A percentile compares a stretch with the other conserved stretches of the same genome.
phyloP scores from a whole-genome alignment of 2,797 vertebrate genomes.

The Lophura swinhoii region DNA sequence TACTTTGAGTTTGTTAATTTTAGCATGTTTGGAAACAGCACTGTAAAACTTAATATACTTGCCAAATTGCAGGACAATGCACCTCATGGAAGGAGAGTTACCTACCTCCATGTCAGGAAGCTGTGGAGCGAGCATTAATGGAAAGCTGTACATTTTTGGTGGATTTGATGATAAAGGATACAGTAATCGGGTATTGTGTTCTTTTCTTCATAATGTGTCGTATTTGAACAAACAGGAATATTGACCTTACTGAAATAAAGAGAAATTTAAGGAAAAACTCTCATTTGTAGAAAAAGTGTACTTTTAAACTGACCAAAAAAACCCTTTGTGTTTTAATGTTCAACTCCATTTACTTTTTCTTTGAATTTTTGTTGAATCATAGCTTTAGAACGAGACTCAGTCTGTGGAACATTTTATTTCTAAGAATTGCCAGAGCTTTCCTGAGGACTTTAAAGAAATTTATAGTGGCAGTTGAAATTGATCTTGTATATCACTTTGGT shows the following conservation, averaged over 20 bases:
- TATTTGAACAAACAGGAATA: not conserved
- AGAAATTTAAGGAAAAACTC: not conserved
- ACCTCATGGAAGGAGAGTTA: constrained; percentile 87
- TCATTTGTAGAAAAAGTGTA: not conserved
- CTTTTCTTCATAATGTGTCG: not conserved
- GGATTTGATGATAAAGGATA: constrained; percentile 94
- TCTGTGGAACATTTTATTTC: not conserved
- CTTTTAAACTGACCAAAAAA: not conserved
- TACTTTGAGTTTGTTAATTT: not conserved
- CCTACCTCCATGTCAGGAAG: constrained; percentile 94
- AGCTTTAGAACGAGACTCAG: not conserved
- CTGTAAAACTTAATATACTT: not conserved
- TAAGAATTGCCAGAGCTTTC: not conserved
- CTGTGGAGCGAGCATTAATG: constrained; percentile 88
- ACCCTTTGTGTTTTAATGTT: not conserved
- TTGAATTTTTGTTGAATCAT: not conserved
- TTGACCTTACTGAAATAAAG: not conserved
- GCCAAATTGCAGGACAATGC: constrained; percentile 84
- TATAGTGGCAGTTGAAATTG: not conserved
- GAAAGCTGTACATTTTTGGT: constrained; percentile 92
- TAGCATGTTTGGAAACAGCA: not conserved
- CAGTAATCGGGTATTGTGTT: constrained; percentile 87
- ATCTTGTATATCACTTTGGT: not conserved
- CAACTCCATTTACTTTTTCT: not conserved
- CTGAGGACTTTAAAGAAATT: not conserved